Base-by-base conservation (phyloP, 92 coral and sea anemone species). In the Scolanthus callimorphus region DNA sequence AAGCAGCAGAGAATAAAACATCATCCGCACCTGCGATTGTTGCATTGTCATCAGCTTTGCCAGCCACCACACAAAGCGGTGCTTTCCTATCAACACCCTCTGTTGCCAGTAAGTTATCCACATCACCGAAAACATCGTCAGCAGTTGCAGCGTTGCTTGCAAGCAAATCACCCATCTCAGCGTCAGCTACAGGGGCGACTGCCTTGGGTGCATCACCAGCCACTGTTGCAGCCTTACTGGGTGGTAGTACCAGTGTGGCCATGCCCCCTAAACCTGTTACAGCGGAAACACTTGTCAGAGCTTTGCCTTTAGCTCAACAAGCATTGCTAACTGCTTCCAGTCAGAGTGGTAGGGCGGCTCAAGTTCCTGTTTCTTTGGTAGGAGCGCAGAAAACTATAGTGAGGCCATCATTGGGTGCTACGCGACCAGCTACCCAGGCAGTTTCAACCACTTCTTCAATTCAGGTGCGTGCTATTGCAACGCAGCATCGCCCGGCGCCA, bases 1-100 rank as follows among this genome's bases (percentile, higher is more conserved):
- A 20, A 12, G 31, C 70, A 61, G 0, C 61, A 30, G 55, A 54
- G 34, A 60, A 20, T 29, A 54, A 39, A 24, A 31, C 43, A 13
- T 10, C 13, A 20, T 29, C 20, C 25, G 28, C 43, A 27, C 17
- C 28, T 55, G 52, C 60, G n/a, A 17, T 37, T 17, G 29, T 51
- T 27, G 27, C n/a, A n/a, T n/a, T n/a, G n/a, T n/a, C n/a, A n/a
- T n/a, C n/a, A n/a, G n/a, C n/a, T n/a, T n/a, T n/a, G n/a, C n/a
- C n/a, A n/a, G n/a, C n/a, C n/a, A n/a, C n/a, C n/a, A n/a, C n/a
- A n/a, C n/a, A n/a, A n/a, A n/a, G n/a, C n/a, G n/a, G n/a, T n/a
- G 29, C 39, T 48, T 44, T 29, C 2, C 27, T n/a, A n/a, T 13
- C 30, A 29, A 39, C 27, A n/a, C 23, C n/a, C n/a, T n/a, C n/a